Evolutionary conservation across 2,888 invertebrate genomes (phyloP), one percentile per base, ranked within the genome.

Genomic region (Hirtodrosophila alboralis): DNA sequence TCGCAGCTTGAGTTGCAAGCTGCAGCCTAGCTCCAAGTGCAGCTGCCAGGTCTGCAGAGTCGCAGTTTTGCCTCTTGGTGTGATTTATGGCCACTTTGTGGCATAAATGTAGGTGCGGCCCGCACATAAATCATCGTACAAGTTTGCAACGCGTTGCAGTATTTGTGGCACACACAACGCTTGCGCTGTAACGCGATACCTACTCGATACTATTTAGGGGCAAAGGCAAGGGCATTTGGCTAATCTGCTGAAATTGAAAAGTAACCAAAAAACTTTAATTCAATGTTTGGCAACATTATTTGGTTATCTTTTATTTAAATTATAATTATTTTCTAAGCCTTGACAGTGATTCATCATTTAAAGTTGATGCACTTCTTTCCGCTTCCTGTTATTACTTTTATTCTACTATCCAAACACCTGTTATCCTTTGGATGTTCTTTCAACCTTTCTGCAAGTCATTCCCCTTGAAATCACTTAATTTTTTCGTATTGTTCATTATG

Each of bases 71-170:
- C 61, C 69, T 72, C 52, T 75, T 69, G 77, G 75, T 80, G 84
- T 84, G 84, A 81, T 84, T 81, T 81, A 81, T 84, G 76, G 79
- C 60, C 68, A 73, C 63, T 78, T 71, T 79, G 56, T 80, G 78
- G 84, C 84, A 78, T 77, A 81, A 81, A 78, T 81, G 84, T 78
- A 81, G 84, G 83, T 79, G 81, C 81, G 78, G 76, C 84, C 84
- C 36, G 60, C 74, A 75, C 75, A 84, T 84, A 80, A 80, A 84
- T 80, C 84, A 80, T 80, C 74, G 84, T 80, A 58, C 59, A 63
- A 76, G 70, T 66, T n/a, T 62, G 78, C 67, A 78, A 56, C 59
- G 81, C 71, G 68, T 57, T 74, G 78, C 58, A 64, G 58, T 51
- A 67, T 64, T 78, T 43, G 49, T 51, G 37, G 44, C 14, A 26